Evolutionary conservation across 2,888 invertebrate species (phyloP).

Genomic region (Onchidella celtica): DNA sequence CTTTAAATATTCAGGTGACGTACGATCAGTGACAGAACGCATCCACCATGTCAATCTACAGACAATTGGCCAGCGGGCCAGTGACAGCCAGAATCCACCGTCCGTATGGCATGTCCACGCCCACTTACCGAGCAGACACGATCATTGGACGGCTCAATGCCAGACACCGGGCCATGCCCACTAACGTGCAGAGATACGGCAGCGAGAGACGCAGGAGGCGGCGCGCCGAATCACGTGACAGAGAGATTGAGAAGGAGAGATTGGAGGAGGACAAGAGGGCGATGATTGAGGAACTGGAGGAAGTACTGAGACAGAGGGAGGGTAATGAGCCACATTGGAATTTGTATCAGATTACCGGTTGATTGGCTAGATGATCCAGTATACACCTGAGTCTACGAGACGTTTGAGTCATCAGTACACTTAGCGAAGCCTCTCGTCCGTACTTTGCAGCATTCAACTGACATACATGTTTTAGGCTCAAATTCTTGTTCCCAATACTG

Average conservation of each 20-base stretch:
- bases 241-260: background rate
- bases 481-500: too few species aligned
- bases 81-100: background rate
- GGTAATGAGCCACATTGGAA: conserved; percentile 3
- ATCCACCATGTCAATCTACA: conserved; percentile 18
- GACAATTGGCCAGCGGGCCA: conserved; percentile 17
- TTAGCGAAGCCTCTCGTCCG: too few species aligned
- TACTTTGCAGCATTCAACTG: too few species aligned
- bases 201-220: background rate
- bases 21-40: background rate
- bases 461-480: too few species aligned
- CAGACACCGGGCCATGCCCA: background rate
- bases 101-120: background rate
- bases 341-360: too few species aligned
- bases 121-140: background rate
- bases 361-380: too few species aligned
- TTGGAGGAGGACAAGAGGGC: background rate
- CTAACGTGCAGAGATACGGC: background rate
- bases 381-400: too few species aligned
- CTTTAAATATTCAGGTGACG: background rate
- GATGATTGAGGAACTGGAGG: conserved; percentile 13
- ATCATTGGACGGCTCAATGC: background rate
- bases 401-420: too few species aligned
- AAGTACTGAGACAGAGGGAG: background rate
- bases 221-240: background rate